These are phyloP conservation scores for Aricia artaxerxes DNA, from an alignment of 2,888 invertebrate genomes.

Conservation along the genomic window DNA sequence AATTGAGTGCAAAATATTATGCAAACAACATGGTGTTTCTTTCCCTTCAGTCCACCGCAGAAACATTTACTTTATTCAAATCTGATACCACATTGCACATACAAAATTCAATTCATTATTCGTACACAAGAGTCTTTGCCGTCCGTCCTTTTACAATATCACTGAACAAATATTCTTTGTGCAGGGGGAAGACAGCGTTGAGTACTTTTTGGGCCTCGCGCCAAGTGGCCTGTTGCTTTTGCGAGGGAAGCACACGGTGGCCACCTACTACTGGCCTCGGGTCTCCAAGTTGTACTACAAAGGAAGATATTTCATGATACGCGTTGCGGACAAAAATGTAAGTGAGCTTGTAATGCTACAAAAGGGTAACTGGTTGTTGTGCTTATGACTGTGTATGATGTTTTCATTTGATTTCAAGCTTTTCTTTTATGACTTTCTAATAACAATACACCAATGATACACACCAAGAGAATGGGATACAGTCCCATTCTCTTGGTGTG, in stretches of 20 bases:
- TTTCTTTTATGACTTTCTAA: not conserved
- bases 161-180: conserved; percentile 40
- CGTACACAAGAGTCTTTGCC: not conserved
- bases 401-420: not conserved
- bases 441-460: no score
- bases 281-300: conserved; percentile 98
- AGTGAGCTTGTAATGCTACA: conserved; percentile 57
- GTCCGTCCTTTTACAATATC: conserved; percentile 20
- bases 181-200: conserved; percentile 97
- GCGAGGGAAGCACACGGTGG: conserved; percentile 97
- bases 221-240: conserved; percentile 97
- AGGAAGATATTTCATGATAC: conserved; percentile 97
- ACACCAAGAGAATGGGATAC: no score
- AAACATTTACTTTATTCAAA: not conserved
- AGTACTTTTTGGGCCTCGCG: conserved; percentile 96
- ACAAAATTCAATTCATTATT: conserved; percentile 15
- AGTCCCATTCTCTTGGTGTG: no score
- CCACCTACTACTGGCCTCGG: conserved; percentile 98
- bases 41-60: not conserved
- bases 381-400: not conserved
- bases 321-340: conserved; percentile 97
- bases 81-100: not conserved
- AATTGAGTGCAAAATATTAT: not conserved
- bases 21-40: not conserved
- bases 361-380: not conserved